phyloP scores from a whole-genome alignment of 1,140 invertebrate species.

The Lethrus apterus region DNA sequence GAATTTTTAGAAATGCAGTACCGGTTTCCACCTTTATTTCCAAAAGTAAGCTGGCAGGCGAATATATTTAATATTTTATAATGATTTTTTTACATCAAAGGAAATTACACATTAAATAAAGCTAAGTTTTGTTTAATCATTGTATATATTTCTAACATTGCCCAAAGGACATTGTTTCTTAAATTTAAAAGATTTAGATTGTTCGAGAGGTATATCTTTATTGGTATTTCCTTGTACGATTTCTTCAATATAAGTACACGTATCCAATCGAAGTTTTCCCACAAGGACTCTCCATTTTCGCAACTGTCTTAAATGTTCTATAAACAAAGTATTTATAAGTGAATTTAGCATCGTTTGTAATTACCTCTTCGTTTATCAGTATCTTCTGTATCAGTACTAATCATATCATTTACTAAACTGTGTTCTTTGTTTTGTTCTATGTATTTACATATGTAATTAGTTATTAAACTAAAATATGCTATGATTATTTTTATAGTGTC shows the following conservation, averaged over 20 bases:
- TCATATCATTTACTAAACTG: slow-evolving; percentile 5
- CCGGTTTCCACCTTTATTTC: neutral
- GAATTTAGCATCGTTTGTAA: neutral
- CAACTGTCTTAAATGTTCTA: slow-evolving; percentile 4
- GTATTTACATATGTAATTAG: slow-evolving; percentile 5
- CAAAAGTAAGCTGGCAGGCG: no score
- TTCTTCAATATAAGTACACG: slow-evolving; percentile 7
- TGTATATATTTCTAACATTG: neutral
- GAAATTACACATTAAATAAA: no score
- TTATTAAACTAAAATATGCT: slow-evolving; percentile 4
- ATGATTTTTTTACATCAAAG: no score
- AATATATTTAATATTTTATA: no score
- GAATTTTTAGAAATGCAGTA: slow-evolving; percentile 8
- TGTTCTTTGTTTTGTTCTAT: slow-evolving; percentile 4
- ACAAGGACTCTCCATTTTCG: slow-evolving; percentile 2
- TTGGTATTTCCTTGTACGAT: neutral
- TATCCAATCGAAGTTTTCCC: slow-evolving; percentile 4
- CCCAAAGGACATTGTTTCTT: neutral
- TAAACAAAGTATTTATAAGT: slow-evolving; percentile 1
- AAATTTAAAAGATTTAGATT: slow-evolving; percentile 4
- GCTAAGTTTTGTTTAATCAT: no score
- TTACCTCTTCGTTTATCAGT: slow-evolving; percentile 7
- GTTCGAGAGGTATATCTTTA: neutral
- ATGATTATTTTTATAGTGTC: neutral
- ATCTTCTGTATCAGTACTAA: slow-evolving; percentile 4